Percentiles rank a stretch among this genome's conserved stretches.
Conservation (phyloP, 2,797 vertebrate species). For the Denticeps clupeoides region DNA sequence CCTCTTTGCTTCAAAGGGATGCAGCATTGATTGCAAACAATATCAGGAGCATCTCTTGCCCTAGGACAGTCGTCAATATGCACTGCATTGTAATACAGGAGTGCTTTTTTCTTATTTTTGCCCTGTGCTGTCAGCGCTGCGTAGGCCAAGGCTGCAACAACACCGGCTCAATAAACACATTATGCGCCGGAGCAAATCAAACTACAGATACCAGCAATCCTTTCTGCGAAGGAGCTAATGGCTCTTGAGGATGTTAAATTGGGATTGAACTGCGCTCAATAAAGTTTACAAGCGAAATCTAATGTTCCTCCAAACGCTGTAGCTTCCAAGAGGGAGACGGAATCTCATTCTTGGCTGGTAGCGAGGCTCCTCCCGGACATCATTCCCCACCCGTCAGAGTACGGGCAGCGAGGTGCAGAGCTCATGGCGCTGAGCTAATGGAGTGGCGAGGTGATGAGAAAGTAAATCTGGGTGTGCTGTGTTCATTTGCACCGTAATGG, state of each 20-base stretch:
- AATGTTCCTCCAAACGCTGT: conserved; percentile 23
- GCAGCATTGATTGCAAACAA: conserved; percentile 3
- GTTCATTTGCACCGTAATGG: conserved; percentile 2
- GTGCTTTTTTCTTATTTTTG: not conserved
- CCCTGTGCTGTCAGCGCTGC: not conserved
- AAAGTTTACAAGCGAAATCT: conserved; percentile 17
- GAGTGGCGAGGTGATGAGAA: conserved; percentile 14
- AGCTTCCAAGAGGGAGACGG: conserved; percentile 15
- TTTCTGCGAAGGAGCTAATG: not conserved
- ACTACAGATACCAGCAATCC: not conserved
- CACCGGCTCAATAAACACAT: not conserved
- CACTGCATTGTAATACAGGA: no score
- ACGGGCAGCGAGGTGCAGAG: conserved; percentile 2
- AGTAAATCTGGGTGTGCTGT: conserved; percentile 9
- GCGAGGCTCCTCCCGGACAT: conserved; percentile 5
- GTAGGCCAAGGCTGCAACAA: not conserved
- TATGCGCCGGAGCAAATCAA: not conserved
- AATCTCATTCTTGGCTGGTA: conserved; percentile 21
- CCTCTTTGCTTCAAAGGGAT: not conserved
- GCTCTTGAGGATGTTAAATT: conserved; percentile 7
- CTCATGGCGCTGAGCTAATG: conserved; percentile 8
- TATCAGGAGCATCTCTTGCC: no score
- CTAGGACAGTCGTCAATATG: no score
- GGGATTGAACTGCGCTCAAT: conserved; percentile 7
- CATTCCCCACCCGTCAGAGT: conserved; percentile 20